phyloP scores from a whole-genome alignment of 2,888 invertebrate genomes.

The Melanostoma scalare region DNA sequence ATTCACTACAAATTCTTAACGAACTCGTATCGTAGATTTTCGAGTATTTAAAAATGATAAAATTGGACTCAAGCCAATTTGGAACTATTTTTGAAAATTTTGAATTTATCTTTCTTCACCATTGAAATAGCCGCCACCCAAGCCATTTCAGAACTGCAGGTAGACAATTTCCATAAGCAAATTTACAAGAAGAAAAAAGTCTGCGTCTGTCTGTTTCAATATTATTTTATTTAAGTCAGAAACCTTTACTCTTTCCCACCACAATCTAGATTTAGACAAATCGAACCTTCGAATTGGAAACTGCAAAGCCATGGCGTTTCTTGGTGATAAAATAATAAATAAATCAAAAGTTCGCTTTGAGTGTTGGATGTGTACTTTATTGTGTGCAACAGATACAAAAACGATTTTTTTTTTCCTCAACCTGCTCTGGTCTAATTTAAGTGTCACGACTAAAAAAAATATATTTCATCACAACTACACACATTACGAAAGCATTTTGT shows the following conservation, averaged over 20 bases:
- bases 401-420: background rate
- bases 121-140: constrained; percentile 1
- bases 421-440: constrained; percentile 64
- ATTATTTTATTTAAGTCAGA: background rate
- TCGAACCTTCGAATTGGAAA: constrained; percentile 33
- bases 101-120: constrained; percentile 23
- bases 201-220: constrained; percentile 9
- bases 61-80: constrained; percentile 62
- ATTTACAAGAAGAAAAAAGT: background rate
- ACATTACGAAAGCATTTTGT: constrained; percentile 19
- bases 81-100: constrained; percentile 64
- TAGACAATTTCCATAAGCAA: constrained; percentile 27
- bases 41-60: constrained; percentile 35
- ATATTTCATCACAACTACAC: constrained; percentile 54
- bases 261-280: constrained; percentile 27
- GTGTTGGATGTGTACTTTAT: background rate
- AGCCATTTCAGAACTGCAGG: constrained; percentile 40
- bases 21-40: constrained; percentile 40
- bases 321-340: constrained; percentile 40
- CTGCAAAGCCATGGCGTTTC: constrained; percentile 22
- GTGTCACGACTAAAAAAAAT: constrained; percentile 68
- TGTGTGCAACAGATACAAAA: background rate
- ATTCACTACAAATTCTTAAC: constrained; percentile 12
- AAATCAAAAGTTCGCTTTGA: constrained; percentile 26
- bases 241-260: constrained; percentile 12